Base-by-base conservation (phyloP, 1,140 invertebrate species). In the Sitophilus oryzae region DNA sequence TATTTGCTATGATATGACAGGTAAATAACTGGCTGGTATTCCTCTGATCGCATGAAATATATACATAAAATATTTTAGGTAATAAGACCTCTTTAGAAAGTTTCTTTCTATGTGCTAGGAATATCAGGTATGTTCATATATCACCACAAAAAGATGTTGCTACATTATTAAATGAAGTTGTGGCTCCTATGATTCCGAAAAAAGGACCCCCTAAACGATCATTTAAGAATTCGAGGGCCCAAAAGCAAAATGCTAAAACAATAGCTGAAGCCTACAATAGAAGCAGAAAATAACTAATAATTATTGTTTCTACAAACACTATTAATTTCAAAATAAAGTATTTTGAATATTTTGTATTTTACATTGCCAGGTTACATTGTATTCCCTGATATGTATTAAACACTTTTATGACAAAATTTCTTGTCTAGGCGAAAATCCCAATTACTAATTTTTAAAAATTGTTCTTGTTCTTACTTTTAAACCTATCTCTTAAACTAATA, bases 101-200 rank as follows among this genome's bases (percentile, higher is more conserved):
- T 6, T 67, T 70, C 42, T 67, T 47, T 54, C 44, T 70, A 25
- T 60, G 48, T 34, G 50, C 59, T 14, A 57, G 66, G 40, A 61
- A 62, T 55, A 65, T 70, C 43, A 59, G 65, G 14, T 59, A 66
- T 50, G 55, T 70, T 2, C 66, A 67, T 47, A 64, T 70, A 36
- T 66, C 68, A 11, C 60, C 65, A 51, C 48, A 58, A 37, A 37
- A 58, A 42, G 41, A 53, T 43, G 43, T 58, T 3, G 38, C 52
- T 11, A 40, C 60, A 38, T 44, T 66, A 14, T 18, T 66, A 1
- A 16, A 61, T 34, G 50, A 54, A 35, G 58, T 65, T 22, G 21
- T 64, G 14, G 42, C 50, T 0, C 19, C 44, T 38, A 50, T 63
- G 50, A 48, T 21, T 11, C 22, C 15, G 59, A 66, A 16, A 42